These are phyloP conservation scores for Tethya wilhelma DNA, from an alignment of 37 sponge, comb jelly and placozoan genomes.

Conservation along the genomic window DNA sequence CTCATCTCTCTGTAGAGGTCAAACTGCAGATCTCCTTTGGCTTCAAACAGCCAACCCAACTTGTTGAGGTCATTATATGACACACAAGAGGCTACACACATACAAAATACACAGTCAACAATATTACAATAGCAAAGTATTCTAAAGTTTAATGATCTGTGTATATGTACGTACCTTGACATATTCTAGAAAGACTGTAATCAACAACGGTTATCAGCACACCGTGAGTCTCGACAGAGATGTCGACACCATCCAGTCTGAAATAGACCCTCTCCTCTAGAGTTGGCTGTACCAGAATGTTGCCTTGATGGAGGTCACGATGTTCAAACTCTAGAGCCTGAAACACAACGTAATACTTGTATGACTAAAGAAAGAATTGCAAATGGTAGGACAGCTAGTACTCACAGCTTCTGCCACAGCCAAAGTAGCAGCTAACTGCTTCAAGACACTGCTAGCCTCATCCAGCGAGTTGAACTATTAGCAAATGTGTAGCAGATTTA, in stretches of 20 bases:
- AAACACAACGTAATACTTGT: too few species aligned
- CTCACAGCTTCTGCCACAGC: conserved; percentile 70
- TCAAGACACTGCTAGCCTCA: conserved; percentile 53
- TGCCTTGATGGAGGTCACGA: conserved; percentile 86
- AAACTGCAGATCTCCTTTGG: conserved; percentile 67
- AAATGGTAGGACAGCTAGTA: too few species aligned
- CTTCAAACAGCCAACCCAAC: conserved; percentile 62
- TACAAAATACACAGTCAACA: background rate
- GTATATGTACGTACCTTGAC: conserved; percentile 30
- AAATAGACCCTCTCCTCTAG: conserved; percentile 51
- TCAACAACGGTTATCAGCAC: conserved; percentile 76
- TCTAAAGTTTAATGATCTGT: too few species aligned
- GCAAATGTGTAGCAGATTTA: too few species aligned
- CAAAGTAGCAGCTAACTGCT: conserved; percentile 50
- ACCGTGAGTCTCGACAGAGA: conserved; percentile 58
- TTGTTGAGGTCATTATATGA: conserved; percentile 59
- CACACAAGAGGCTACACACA: conserved; percentile 43
- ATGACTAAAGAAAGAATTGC: too few species aligned
- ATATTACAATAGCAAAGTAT: background rate
- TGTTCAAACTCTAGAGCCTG: conserved; percentile 81
- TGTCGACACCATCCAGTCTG: conserved; percentile 49
- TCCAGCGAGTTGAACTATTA: conserved; percentile 54
- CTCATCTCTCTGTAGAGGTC: conserved; percentile 71
- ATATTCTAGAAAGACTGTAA: conserved; percentile 78
- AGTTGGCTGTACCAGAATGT: conserved; percentile 63